phyloP scores from a whole-genome alignment of 2,888 invertebrate species.

The Hypomecis punctinalis region DNA sequence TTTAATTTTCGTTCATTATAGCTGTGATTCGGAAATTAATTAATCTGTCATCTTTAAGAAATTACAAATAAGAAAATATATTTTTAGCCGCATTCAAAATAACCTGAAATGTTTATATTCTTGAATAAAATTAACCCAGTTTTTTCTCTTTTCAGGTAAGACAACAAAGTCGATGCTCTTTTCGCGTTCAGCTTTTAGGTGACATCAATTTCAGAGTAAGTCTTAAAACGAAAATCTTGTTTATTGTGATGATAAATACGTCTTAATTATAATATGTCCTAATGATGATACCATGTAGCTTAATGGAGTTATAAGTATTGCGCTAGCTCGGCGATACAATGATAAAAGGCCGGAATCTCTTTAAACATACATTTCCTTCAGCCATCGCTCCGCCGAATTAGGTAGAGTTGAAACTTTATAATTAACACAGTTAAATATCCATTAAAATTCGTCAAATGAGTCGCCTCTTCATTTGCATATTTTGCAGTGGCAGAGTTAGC shows the following conservation, averaged over 20 bases:
- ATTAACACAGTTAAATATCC: slow-evolving; percentile 79
- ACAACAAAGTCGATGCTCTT: slow-evolving; percentile 21
- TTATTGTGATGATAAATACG: slow-evolving; percentile 41
- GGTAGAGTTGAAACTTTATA: slow-evolving; percentile 72
- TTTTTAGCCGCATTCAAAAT: neutral
- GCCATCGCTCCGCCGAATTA: slow-evolving; percentile 55
- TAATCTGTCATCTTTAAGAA: slow-evolving; percentile 39
- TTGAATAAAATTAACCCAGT: slow-evolving; percentile 20
- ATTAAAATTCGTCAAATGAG: slow-evolving; percentile 82
- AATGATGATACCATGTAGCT: slow-evolving; percentile 36
- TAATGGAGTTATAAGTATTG: slow-evolving; percentile 29
- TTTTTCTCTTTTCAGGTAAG: slow-evolving; percentile 55
- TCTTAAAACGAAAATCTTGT: slow-evolving; percentile 49
- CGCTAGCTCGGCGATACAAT: slow-evolving; percentile 27
- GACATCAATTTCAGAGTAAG: slow-evolving; percentile 44
- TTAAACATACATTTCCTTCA: slow-evolving; percentile 57
- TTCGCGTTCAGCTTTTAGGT: slow-evolving; percentile 41
- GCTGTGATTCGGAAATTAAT: slow-evolving; percentile 46
- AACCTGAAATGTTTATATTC: neutral
- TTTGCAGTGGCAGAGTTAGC: slow-evolving; percentile 69
- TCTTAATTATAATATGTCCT: slow-evolving; percentile 42
- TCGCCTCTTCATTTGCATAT: slow-evolving; percentile 79
- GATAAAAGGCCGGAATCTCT: slow-evolving; percentile 48
- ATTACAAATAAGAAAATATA: slow-evolving; percentile 5
- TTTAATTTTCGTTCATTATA: slow-evolving; percentile 44